Conservation (phyloP, 2,888 invertebrate genomes). For the Epinotia nisella region DNA sequence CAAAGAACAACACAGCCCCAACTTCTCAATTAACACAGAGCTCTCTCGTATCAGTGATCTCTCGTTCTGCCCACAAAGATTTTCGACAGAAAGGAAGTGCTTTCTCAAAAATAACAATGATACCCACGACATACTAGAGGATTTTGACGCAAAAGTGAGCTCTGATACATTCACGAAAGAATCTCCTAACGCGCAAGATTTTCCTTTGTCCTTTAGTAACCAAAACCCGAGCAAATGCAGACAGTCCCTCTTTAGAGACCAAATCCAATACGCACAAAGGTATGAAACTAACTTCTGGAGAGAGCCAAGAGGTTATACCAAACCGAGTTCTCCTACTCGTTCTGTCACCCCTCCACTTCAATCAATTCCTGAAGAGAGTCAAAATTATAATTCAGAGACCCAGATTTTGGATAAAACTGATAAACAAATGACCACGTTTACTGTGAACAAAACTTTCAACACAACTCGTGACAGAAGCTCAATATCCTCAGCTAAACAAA, state of each 20-base stretch:
- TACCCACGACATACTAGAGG: conserved; percentile 68
- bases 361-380: conserved; percentile 81
- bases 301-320: conserved; percentile 59
- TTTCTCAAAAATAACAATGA: conserved; percentile 68
- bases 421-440: conserved; percentile 70
- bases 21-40: conserved; percentile 79
- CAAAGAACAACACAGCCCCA: conserved; percentile 76
- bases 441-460: conserved; percentile 77
- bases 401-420: conserved; percentile 66
- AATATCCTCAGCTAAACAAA: conserved; percentile 56
- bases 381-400: conserved; percentile 65
- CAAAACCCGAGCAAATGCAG: conserved; percentile 51
- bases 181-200: conserved; percentile 70
- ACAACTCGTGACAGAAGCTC: conserved; percentile 58
- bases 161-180: conserved; percentile 84
- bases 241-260: conserved; percentile 74
- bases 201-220: conserved; percentile 39
- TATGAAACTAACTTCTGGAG: conserved; percentile 73
- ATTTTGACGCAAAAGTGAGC: conserved; percentile 66
- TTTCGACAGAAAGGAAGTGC: conserved; percentile 77
- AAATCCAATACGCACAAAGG: conserved; percentile 52
- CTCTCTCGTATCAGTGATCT: conserved; percentile 78
- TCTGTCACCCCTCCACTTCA: conserved; percentile 75
- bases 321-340: conserved; percentile 65
- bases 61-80: conserved; percentile 75